Evolutionary conservation across 2,113 vertebrate genomes (phyloP), one percentile per base, ranked within the genome.

Genomic region (Ochotona curzoniae): DNA sequence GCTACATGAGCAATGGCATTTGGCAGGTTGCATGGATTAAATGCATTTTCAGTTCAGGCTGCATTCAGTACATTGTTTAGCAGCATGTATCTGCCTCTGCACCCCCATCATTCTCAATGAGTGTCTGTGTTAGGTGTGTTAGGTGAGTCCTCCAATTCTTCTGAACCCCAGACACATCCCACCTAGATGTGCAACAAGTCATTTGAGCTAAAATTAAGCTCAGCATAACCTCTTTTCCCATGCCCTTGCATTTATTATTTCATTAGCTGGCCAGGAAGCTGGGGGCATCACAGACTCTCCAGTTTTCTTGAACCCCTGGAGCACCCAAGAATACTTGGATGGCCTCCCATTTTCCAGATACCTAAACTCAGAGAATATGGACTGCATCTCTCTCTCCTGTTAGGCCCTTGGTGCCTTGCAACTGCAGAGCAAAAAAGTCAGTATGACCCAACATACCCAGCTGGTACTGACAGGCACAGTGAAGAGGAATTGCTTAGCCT

Each of bases 271-370:
- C 61, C 60, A 66, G 79, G 71, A 76, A 57, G 70, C 30, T 44
- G 67, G 51, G 35, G 47, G 32, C 17, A 71, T 83, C 75, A 69
- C 23, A 30, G 32, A 17, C 38, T 30, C 9, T 47, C 12, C 10
- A 14, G 30, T 71, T 57, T 87, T 51, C 74, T 54, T 60, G 69
- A 61, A 25, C 5, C 69, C 14, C 7, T n/a, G 18, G 21, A 57
- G 20, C 44, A 66, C 20, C 83, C 47, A 32, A 8, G 82, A 30
- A 7, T 20, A 30, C 21, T 23, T 18, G 12, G 60, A 86, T 51
- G 32, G 0, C 71, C 83, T 95, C 66, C 69, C 67, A 51, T 80
- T 90, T 92, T 89, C 89, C 80, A 94, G 38, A 57, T n/a, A 61
- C 67, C 71, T 73, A 32, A 64, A 79, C 70, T 83, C 93, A 57